These are phyloP conservation scores for Drosophila incognita DNA, from an alignment of 2,888 invertebrate species.

Conservation along the genomic window DNA sequence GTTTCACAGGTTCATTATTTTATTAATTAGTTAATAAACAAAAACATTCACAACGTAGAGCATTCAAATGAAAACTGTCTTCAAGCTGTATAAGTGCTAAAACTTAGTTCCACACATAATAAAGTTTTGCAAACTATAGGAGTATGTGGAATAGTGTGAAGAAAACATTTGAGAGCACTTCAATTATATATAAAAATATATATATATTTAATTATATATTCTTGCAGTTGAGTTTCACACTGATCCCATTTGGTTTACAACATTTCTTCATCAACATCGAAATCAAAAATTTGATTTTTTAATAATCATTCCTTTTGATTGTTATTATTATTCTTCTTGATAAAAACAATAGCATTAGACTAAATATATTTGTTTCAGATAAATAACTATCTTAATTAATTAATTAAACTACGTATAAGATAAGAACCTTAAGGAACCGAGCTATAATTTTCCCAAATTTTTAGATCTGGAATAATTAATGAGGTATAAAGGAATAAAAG, in stretches of 20 bases:
- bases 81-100: background rate
- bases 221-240: background rate
- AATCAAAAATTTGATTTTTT: background rate
- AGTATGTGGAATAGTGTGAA: background rate
- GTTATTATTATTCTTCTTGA: too few relatives aligned
- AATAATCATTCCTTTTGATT: too few relatives aligned
- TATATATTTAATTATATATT: background rate
- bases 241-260: background rate
- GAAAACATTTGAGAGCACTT: background rate
- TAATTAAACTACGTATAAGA: too few relatives aligned
- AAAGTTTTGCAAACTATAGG: background rate
- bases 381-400: too few relatives aligned
- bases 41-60: background rate
- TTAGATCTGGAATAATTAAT: background rate
- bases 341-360: background rate
- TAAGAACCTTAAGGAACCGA: too few relatives aligned
- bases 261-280: background rate
- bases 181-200: background rate
- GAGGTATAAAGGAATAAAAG: background rate
- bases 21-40: conserved; percentile 63
- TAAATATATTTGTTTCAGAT: too few relatives aligned
- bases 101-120: background rate
- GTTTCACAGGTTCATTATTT: conserved; percentile 12
- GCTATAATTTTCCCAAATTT: background rate
- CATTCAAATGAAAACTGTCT: background rate